Evolutionary conservation across 2,113 vertebrate genomes (phyloP).

Genomic region (Rostratula benghalensis): DNA sequence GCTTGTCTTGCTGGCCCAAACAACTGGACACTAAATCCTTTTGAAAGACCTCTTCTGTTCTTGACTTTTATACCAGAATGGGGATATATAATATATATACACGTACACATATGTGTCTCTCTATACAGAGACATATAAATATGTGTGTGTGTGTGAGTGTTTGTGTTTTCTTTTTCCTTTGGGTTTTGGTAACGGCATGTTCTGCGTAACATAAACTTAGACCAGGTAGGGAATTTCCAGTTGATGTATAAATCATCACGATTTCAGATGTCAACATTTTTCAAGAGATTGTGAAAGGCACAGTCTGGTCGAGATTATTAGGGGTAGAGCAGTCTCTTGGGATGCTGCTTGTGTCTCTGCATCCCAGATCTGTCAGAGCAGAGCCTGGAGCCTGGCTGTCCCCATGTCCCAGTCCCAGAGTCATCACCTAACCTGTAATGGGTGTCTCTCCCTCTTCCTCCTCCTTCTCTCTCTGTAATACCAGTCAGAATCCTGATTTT

Average conservation of each 20-base stretch:
- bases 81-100: neutral
- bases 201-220: neutral
- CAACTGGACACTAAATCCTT: neutral
- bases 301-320: neutral
- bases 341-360: neutral
- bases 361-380: neutral
- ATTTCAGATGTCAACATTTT: neutral
- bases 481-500: neutral
- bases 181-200: neutral
- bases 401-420: neutral
- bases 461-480: neutral
- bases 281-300: neutral
- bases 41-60: neutral
- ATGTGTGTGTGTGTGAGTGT: neutral
- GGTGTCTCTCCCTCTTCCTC: neutral
- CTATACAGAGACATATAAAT: neutral
- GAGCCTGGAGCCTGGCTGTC: neutral
- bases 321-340: neutral
- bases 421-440: neutral
- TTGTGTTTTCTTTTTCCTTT: neutral
- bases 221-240: neutral
- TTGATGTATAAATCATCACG: neutral
- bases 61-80: neutral
- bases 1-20: neutral
- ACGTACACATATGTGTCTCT: neutral